Evolutionary conservation across 2,888 invertebrate genomes (phyloP).

Genomic region (Alentia gelatinosa): DNA sequence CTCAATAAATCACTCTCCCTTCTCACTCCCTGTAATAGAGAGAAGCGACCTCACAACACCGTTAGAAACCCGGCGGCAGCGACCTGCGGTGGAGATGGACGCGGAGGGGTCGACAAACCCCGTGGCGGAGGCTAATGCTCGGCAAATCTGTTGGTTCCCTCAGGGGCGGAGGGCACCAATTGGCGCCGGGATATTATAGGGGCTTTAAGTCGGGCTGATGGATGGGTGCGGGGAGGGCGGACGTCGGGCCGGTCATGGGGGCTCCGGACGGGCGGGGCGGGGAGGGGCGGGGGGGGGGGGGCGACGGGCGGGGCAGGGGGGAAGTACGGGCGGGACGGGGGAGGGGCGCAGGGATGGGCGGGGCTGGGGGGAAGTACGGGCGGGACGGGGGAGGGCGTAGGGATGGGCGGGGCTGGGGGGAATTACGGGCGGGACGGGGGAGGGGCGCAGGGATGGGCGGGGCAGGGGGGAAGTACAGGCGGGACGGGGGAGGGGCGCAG

Average conservation of each 20-base stretch:
- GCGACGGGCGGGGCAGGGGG: background rate
- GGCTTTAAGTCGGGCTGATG: background rate
- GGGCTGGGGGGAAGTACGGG: background rate
- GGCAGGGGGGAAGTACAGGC: background rate
- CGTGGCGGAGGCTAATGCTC: background rate
- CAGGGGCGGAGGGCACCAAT: constrained; percentile 2
- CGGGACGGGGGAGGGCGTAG: background rate
- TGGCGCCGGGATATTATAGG: constrained; percentile 25
- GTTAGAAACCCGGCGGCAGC: background rate
- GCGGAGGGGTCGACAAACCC: background rate
- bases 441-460: background rate
- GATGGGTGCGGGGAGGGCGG: background rate
- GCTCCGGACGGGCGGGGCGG: background rate
- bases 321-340: background rate
- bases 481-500: background rate
- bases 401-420: background rate
- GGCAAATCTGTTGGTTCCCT: constrained; percentile 26
- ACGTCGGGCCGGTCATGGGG: background rate
- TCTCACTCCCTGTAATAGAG: background rate
- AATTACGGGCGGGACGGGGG: background rate
- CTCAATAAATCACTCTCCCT: background rate
- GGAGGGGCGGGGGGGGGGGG: background rate
- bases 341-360: background rate
- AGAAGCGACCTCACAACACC: background rate
- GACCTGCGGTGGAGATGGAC: background rate